These are phyloP conservation scores for Moxostoma hubbsi DNA, from an alignment of 2,797 vertebrate species.

Conservation along the genomic window DNA sequence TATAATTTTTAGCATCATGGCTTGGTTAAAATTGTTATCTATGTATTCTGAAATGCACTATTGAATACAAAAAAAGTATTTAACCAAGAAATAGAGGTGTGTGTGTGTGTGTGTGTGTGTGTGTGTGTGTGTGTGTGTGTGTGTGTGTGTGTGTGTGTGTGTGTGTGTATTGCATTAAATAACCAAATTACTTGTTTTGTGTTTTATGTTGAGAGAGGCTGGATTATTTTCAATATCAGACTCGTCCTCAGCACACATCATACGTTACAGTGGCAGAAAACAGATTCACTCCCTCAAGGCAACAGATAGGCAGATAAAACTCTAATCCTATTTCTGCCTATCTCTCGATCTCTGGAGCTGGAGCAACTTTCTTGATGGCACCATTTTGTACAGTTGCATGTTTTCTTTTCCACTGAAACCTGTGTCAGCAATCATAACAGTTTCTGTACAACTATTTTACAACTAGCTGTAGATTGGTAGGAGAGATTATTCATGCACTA, in stretches of 20 bases:
- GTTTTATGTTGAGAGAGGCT: constrained; percentile 1
- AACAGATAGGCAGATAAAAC: constrained; percentile 44
- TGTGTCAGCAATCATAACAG: constrained; percentile 32
- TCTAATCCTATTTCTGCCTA: constrained; percentile 55
- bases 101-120: constrained; percentile 42
- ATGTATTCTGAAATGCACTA: constrained; percentile 56
- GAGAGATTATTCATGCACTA: neutral
- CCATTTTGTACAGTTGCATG: constrained; percentile 51
- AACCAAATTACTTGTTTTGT: constrained; percentile 18
- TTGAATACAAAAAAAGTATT: constrained; percentile 65
- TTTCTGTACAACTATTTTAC: constrained; percentile 19
- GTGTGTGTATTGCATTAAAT: constrained; percentile 40
- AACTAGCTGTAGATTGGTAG: neutral
- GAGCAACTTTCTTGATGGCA: constrained; percentile 59
- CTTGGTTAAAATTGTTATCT: constrained; percentile 45
- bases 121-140: constrained; percentile 47
- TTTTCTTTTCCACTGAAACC: constrained; percentile 64
- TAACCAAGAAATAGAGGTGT: constrained; percentile 53
- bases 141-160: constrained; percentile 45
- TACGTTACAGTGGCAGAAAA: constrained; percentile 27
- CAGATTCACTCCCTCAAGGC: constrained; percentile 48
- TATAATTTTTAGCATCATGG: constrained; percentile 45
- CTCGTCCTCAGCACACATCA: constrained; percentile 20
- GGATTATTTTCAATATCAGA: neutral
- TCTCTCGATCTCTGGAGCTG: constrained; percentile 50